These are phyloP conservation scores for Abrostola tripartita DNA, from an alignment of 2,888 invertebrate species.

Conservation along the genomic window DNA sequence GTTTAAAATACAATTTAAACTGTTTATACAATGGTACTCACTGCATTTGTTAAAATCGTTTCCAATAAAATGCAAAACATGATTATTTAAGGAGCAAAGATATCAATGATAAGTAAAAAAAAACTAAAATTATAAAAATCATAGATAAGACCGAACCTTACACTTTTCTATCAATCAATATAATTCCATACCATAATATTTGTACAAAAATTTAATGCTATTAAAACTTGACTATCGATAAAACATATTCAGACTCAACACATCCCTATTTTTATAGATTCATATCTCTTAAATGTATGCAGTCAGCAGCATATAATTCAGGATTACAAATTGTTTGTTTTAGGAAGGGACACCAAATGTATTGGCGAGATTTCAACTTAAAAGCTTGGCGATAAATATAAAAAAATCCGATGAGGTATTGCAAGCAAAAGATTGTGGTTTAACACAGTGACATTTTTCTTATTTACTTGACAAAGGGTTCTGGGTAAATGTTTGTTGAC, in stretches of 20 bases:
- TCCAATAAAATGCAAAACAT: too few species aligned
- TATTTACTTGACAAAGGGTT: constrained; percentile 78
- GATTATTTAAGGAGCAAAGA: too few species aligned
- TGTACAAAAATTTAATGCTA: background rate
- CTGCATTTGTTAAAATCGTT: too few species aligned
- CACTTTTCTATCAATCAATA: background rate
- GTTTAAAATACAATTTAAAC: background rate
- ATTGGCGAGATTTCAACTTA: constrained; percentile 86
- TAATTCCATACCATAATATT: background rate
- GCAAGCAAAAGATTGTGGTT: constrained; percentile 72
- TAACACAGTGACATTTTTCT: constrained; percentile 71
- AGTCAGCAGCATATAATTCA: constrained; percentile 88
- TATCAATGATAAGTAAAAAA: too few species aligned
- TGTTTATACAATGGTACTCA: too few species aligned
- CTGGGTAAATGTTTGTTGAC: constrained; percentile 73
- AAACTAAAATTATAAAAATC: background rate
- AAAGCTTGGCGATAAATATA: constrained; percentile 86
- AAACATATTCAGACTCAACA: constrained; percentile 5
- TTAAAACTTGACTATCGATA: constrained; percentile 26
- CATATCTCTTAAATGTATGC: constrained; percentile 88
- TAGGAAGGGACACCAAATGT: constrained; percentile 85
- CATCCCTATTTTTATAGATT: constrained; percentile 82
- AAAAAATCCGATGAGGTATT: constrained; percentile 78
- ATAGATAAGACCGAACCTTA: background rate
- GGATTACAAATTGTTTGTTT: constrained; percentile 88